These are phyloP conservation scores for Oligia fasciuncula DNA, from an alignment of 2,888 invertebrate species.

Conservation along the genomic window DNA sequence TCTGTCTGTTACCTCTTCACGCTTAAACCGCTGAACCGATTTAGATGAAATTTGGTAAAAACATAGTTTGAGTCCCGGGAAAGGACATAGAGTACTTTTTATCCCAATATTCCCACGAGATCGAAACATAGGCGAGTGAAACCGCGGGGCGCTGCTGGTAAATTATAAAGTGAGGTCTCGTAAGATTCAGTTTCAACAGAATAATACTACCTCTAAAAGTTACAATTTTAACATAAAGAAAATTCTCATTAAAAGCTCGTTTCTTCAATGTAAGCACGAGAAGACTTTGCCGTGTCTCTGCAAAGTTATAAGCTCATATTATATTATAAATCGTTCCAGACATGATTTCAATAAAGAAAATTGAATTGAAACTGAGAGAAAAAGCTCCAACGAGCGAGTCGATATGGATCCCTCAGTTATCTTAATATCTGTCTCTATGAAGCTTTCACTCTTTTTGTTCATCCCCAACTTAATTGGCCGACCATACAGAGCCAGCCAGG, in stretches of 20 bases:
- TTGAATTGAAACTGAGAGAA: slow-evolving; percentile 45
- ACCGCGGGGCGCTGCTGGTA: background rate
- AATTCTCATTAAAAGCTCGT: background rate
- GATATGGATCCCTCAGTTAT: slow-evolving; percentile 37
- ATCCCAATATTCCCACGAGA: too few relatives aligned
- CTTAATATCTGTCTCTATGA: slow-evolving; percentile 39
- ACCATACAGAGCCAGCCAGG: slow-evolving; percentile 36
- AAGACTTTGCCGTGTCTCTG: background rate
- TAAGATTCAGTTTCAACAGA: background rate
- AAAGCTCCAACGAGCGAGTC: slow-evolving; percentile 33
- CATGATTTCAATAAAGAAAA: slow-evolving; percentile 47
- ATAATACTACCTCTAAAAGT: background rate
- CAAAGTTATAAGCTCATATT: slow-evolving; percentile 15
- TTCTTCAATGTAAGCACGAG: background rate
- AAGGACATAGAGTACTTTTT: too few relatives aligned
- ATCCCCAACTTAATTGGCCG: slow-evolving; percentile 58
- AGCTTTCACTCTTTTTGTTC: slow-evolving; percentile 31
- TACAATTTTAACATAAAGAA: background rate
- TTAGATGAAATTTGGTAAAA: background rate
- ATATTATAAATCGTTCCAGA: slow-evolving; percentile 25
- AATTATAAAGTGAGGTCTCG: background rate
- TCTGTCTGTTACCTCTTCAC: too few relatives aligned
- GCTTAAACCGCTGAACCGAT: too few relatives aligned
- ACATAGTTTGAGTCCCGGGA: too few relatives aligned
- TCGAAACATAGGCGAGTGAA: background rate